Conservation (phyloP, 2,113 vertebrate species). For the Cyprinus carpio region DNA sequence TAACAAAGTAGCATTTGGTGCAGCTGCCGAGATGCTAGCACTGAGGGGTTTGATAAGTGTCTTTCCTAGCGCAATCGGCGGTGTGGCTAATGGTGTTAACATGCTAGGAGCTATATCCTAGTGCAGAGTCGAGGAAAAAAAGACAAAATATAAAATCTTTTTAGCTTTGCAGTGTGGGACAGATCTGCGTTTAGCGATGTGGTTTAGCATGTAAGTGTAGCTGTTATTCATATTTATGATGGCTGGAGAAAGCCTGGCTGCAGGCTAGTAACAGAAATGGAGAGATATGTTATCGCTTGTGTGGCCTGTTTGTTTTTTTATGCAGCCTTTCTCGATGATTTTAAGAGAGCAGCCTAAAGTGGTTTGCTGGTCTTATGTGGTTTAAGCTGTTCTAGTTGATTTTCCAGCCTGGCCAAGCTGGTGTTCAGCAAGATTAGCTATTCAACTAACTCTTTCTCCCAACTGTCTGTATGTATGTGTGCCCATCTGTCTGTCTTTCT, state of each 20-base stretch:
- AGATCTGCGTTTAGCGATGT: background rate
- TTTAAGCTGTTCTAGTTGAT: background rate
- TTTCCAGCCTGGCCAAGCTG: background rate
- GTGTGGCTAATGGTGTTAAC: constrained; percentile 29
- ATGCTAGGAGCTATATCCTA: background rate
- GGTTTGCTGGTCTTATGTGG: background rate
- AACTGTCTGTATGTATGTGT: background rate
- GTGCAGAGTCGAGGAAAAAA: background rate
- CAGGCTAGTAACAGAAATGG: background rate
- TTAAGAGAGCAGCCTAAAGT: background rate
- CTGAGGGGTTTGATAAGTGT: constrained; percentile 18
- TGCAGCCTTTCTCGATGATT: background rate
- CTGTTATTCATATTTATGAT: constrained; percentile 1
- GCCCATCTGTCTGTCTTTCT: background rate
- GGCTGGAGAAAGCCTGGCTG: constrained; percentile 1
- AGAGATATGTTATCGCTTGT: constrained; percentile 7
- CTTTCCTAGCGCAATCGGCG: background rate
- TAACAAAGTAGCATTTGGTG: constrained; percentile 2
- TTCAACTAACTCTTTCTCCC: background rate
- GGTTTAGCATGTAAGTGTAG: constrained; percentile 15
- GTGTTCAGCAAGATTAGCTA: background rate
- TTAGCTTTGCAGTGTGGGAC: background rate
- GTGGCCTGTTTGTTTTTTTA: background rate
- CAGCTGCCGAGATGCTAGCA: background rate
- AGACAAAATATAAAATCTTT: background rate